Conservation (phyloP, 2,888 invertebrate genomes). For the Leptopterna dolabrata region DNA sequence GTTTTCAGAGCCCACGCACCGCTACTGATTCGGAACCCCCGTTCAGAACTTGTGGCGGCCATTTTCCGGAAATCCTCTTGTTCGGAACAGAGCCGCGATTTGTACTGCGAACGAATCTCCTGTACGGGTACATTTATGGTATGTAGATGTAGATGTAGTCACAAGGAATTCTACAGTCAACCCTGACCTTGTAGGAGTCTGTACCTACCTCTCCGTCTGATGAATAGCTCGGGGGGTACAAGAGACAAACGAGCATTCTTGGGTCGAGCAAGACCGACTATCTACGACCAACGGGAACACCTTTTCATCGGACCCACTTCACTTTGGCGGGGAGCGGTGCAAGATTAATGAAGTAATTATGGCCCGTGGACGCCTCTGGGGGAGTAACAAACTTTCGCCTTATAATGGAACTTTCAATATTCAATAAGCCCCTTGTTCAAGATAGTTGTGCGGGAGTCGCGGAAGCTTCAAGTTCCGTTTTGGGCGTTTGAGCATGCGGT, state of each 20-base stretch:
- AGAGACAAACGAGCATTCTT: not conserved
- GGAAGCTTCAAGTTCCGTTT: not conserved
- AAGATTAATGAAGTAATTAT: slow-evolving; percentile 42
- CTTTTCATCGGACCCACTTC: not conserved
- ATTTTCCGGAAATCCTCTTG: too few species aligned
- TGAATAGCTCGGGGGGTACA: not conserved
- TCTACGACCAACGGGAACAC: not conserved
- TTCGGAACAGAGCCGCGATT: too few species aligned
- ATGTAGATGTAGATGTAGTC: too few species aligned
- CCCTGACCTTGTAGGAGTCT: too few species aligned
- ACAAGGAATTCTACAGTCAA: too few species aligned
- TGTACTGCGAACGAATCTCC: too few species aligned
- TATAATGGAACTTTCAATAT: slow-evolving; percentile 39
- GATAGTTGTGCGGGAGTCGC: slow-evolving; percentile 11
- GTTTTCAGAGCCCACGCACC: too few species aligned
- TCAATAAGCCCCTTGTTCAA: slow-evolving; percentile 34
- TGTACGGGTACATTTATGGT: too few species aligned
- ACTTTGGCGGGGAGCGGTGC: not conserved
- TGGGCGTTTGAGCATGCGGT: not conserved
- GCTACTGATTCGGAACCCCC: too few species aligned
- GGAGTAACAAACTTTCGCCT: not conserved
- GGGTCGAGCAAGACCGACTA: not conserved
- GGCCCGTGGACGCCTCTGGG: not conserved
- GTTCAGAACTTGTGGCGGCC: too few species aligned
- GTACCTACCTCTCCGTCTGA: too few species aligned